Evolutionary conservation across 2,113 vertebrate genomes (phyloP).

Genomic region (Tetrax tetrax): DNA sequence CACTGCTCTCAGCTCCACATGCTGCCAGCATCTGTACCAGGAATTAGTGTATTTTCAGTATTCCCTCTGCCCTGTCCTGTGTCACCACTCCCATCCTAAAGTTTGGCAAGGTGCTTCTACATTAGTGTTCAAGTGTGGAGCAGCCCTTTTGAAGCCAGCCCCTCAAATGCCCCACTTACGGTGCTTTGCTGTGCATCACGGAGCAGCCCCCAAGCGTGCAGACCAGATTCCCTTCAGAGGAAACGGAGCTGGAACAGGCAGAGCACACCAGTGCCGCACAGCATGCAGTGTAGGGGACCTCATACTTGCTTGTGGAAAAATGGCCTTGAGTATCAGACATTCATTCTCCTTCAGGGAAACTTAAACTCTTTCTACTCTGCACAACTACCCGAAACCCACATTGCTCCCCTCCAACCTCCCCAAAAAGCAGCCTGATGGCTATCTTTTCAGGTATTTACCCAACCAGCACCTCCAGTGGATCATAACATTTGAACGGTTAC

Average conservation of each 20-base stretch:
- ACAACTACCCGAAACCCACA: not conserved
- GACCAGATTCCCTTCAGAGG: not conserved
- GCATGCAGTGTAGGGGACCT: not conserved
- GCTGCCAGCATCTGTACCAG: not conserved
- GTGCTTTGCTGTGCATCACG: not conserved
- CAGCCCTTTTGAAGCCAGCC: not conserved
- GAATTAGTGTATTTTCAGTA: not conserved
- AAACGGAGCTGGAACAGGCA: not conserved
- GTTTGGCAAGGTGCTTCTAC: not conserved
- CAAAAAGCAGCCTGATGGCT: not conserved
- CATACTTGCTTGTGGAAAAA: not conserved
- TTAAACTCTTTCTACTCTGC: not conserved
- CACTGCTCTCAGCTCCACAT: not conserved
- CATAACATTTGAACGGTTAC: not conserved
- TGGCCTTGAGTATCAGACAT: not conserved
- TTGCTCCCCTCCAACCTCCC: not conserved
- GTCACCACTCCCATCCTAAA: not conserved
- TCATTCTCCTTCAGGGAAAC: not conserved
- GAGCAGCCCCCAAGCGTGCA: rapidly evolving
- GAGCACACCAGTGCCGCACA: not conserved
- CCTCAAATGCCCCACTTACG: too few species aligned
- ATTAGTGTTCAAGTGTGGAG: not conserved
- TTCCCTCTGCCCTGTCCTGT: not conserved
- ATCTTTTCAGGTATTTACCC: not conserved
- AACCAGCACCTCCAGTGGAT: not conserved